Base-by-base conservation (phyloP, 2,797 vertebrate species). In the Columba guinea region DNA sequence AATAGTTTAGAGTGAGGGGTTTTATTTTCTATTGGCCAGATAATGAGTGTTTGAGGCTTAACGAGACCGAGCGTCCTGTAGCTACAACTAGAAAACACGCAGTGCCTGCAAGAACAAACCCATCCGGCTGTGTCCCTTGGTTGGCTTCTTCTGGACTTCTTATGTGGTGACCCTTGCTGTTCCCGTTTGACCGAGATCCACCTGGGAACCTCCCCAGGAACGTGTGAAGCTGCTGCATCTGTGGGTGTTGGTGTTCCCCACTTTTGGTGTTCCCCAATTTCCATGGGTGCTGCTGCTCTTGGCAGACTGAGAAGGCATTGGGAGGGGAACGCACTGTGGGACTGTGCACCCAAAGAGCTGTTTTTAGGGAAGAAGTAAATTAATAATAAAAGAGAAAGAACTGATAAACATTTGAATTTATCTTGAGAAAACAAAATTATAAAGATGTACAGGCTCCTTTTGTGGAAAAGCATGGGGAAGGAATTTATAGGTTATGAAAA, bases 401-500 rank as follows among this genome's bases (percentile, higher is more conserved):
- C 18, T 59, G 62, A 24, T 39, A 78, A 94, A 64, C 2, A 7
- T 35, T 67, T 58, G 44, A 44, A 56, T 96, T 83, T 46, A 65
- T 88, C 62, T 37, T 15, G 27, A 21, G 92, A 41, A 77, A 90
- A 41, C 48, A 90, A 80, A 94, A 71, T 63, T 21, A 35, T 15
- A 65, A 13, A 39, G n/a, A 34, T n/a, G 84, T 71, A 22, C 19
- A 30, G 30, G 14, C 7, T 55, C 3, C 3, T 49, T 30, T 26
- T 17, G 24, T 62, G 18, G 49, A 62, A 69, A 84, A 37, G 48
- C 8, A 13, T 13, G 55, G 49, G 44, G 34, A 35, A 88, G 13
- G 58, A 78, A 77, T 83, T 79, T 62, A 41, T 69, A 90, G 52
- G 37, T 82, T 92, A 41, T 93, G 90, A 44, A 80, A 92, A 91